These are phyloP conservation scores for Myotis findleyi DNA, from an alignment of 2,797 vertebrate species.

Conservation along the genomic window DNA sequence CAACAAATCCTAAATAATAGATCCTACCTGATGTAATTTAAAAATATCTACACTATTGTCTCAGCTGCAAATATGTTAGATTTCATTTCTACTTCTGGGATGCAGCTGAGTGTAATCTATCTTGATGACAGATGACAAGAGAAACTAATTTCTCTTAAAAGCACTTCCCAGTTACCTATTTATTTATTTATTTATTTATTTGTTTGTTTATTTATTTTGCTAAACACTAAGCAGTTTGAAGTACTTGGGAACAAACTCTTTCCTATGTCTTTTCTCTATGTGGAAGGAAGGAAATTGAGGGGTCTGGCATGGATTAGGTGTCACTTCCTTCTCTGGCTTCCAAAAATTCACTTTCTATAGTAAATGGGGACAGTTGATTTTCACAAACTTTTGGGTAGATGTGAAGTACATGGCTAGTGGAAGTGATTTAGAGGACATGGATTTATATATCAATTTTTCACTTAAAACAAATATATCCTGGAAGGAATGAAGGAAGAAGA, in stretches of 20 bases:
- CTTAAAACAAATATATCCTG: not conserved
- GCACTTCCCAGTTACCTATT: slow-evolving; percentile 75
- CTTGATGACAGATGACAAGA: slow-evolving; percentile 83
- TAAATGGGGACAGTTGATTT: not conserved
- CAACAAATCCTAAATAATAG: slow-evolving; percentile 87
- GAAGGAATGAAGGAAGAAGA: not conserved
- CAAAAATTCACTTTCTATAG: not conserved
- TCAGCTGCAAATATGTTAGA: slow-evolving; percentile 77
- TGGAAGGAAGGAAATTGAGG: not conserved
- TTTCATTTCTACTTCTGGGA: slow-evolving; percentile 76
- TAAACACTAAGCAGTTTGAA: slow-evolving; percentile 44
- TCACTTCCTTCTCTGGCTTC: not conserved
- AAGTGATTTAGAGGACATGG: not conserved
- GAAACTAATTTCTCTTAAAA: slow-evolving; percentile 84
- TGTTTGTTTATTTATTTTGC: not conserved
- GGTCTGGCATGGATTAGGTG: not conserved
- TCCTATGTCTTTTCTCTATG: slow-evolving; percentile 26
- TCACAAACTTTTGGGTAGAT: not conserved
- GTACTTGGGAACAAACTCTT: slow-evolving; percentile 29
- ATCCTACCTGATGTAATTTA: slow-evolving; percentile 83
- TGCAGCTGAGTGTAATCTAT: slow-evolving; percentile 80
- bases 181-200: too few relatives aligned
- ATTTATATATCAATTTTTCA: not conserved
- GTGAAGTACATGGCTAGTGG: not conserved
- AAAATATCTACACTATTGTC: slow-evolving; percentile 85